These are phyloP conservation scores for Borostomias antarcticus DNA, from an alignment of 2,797 vertebrate genomes.

Conservation along the genomic window DNA sequence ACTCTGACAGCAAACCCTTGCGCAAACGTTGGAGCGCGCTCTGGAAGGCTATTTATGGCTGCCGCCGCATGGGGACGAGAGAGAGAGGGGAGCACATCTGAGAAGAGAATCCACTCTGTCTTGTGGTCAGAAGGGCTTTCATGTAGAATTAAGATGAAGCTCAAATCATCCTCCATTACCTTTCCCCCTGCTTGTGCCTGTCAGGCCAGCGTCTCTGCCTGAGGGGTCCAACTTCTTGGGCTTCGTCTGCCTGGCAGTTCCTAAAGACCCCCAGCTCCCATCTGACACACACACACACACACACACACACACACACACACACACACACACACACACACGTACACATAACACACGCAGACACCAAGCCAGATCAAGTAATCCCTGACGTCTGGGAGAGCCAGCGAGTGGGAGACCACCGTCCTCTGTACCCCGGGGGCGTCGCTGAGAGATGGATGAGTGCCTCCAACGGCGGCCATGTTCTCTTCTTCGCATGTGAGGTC, in stretches of 20 bases:
- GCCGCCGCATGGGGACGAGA: neutral
- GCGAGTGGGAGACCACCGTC: neutral
- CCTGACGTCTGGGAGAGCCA: neutral
- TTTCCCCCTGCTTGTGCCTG: slow-evolving; percentile 18
- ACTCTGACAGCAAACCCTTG: slow-evolving; percentile 15
- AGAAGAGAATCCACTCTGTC: slow-evolving; percentile 9
- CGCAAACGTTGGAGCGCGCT: neutral
- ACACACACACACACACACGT: neutral
- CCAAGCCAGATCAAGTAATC: neutral
- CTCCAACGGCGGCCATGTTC: slow-evolving; percentile 33
- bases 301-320: neutral
- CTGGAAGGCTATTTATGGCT: slow-evolving; percentile 21
- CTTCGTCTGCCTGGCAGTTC: slow-evolving; percentile 18
- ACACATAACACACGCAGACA: too few species aligned
- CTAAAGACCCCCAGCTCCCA: slow-evolving; percentile 7
- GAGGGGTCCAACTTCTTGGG: slow-evolving; percentile 1
- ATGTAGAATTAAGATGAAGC: slow-evolving; percentile 11
- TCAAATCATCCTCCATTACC: slow-evolving; percentile 10
- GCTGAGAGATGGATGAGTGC: slow-evolving; percentile 41
- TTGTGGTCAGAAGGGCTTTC: slow-evolving; percentile 20
- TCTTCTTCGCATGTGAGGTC: slow-evolving; percentile 49
- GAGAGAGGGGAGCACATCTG: slow-evolving; percentile 1
- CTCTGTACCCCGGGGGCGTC: slow-evolving; percentile 20
- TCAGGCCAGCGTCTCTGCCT: slow-evolving; percentile 16
- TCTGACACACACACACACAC: neutral